Conservation (phyloP, 2,113 vertebrate genomes). For the Bucco capensis region DNA sequence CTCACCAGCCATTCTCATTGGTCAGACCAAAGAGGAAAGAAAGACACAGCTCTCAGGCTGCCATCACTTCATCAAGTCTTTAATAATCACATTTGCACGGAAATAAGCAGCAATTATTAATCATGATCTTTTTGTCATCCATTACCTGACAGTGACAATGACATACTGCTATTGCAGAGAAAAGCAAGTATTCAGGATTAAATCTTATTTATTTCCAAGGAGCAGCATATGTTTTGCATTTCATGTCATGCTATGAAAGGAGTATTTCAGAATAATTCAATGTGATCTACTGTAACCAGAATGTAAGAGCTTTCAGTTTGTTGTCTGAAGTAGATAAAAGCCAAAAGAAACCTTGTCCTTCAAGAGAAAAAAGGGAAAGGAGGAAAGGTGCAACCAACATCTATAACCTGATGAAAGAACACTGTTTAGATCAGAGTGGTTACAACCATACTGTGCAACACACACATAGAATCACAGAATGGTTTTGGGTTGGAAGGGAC, state of each 20-base stretch:
- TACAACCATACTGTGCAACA: background rate
- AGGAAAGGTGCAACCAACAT: background rate
- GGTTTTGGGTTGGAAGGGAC: too few species aligned
- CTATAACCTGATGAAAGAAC: background rate
- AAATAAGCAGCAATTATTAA: slow-evolving; percentile 25
- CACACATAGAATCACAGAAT: too few species aligned
- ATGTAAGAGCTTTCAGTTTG: background rate
- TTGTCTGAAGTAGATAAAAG: background rate
- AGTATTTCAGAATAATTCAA: background rate
- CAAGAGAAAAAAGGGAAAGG: background rate
- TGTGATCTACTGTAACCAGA: background rate
- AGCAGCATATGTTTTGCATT: slow-evolving; percentile 3
- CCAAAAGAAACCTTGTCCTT: background rate
- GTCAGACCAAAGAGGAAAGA: background rate
- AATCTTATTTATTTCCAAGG: slow-evolving; percentile 26
- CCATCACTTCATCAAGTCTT: background rate
- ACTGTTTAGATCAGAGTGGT: background rate
- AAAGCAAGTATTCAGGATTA: background rate
- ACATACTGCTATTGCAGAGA: background rate
- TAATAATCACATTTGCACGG: background rate
- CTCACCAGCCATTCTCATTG: background rate
- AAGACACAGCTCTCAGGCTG: background rate
- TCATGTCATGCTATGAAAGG: background rate
- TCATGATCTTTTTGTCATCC: background rate
- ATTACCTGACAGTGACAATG: background rate